phyloP scores from a whole-genome alignment of 2,797 vertebrate species.

The Cephalopachus bancanus region DNA sequence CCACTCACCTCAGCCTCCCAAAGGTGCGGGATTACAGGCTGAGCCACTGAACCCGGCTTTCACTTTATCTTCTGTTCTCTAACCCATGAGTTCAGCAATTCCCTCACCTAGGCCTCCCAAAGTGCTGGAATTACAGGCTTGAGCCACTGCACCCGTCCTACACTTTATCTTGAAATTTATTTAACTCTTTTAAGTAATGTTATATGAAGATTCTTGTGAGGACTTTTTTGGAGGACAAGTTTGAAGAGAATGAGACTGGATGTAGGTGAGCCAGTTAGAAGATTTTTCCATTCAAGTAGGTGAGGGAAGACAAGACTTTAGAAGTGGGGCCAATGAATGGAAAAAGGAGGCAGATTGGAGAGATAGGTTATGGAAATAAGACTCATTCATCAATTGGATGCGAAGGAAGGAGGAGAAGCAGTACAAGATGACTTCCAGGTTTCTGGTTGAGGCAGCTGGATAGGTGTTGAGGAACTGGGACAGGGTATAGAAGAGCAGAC shows the following conservation, averaged over 20 bases:
- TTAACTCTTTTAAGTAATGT: constrained; percentile 53
- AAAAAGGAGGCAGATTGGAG: constrained; percentile 40
- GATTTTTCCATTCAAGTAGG: constrained; percentile 7
- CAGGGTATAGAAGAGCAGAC: background rate
- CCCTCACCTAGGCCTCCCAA: no score
- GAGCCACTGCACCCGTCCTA: no score
- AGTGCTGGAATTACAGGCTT: no score
- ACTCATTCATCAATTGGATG: constrained; percentile 49
- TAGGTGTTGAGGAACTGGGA: background rate
- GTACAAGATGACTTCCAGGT: constrained; percentile 20
- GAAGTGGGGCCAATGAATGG: constrained; percentile 33
- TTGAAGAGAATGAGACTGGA: constrained; percentile 30
- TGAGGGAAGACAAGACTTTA: constrained; percentile 42
- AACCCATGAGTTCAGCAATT: no score
- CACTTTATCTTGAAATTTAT: background rate
- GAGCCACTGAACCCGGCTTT: no score
- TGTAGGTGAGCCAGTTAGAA: constrained; percentile 36
- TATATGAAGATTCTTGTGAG: constrained; percentile 7
- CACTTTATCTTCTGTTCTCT: no score
- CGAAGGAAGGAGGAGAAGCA: constrained; percentile 14
- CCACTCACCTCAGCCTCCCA: no score
- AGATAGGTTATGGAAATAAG: constrained; percentile 16
- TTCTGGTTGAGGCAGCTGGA: constrained; percentile 48
- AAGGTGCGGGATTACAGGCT: no score
- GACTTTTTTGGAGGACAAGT: constrained; percentile 8